Base-by-base conservation (phyloP, 2,113 vertebrate genomes). In the Notarius lentiginosus region DNA sequence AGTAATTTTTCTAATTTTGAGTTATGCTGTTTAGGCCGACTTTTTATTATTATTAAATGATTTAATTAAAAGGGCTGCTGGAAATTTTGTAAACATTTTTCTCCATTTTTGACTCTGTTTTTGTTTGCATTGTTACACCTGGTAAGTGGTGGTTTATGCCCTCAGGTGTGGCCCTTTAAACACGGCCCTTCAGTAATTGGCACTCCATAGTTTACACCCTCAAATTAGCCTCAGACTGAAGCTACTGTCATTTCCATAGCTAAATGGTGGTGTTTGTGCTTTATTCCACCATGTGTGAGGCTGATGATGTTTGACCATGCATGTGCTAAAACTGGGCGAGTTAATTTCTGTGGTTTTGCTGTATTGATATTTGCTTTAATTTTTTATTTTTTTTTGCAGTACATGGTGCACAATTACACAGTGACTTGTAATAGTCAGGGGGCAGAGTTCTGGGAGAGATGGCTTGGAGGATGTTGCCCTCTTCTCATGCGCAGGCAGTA, bases 391-490 rank as follows among this genome's bases (percentile, higher is more conserved):
- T 68, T 22, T 55, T 72, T 83, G 49, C 49, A 75, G 58, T 34
- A 83, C 63, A 79, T 85, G 24, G 75, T 82, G 82, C 65, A 87
- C 80, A 84, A 89, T 34, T 87, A 86, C 47, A 82, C 75, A n/a
- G 75, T 89, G 88, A 90, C 83, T 86, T 84, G 73, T 76, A 85
- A 88, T 56, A 9, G 76, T 47, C 56, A 87, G 30, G 17, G n/a
- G 72, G 9, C 12, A 66, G 9, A 79, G 83, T 79, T 15, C 65
- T 72, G 63, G 75, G 81, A 85, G 27, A 76, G 41, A 80, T 47
- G 56, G 83, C 8, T 55, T 82, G 82, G 49, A 47, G 18, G 53
- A 5, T 49, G n/a, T 77, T 76, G 9, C 22, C 12, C 8, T 34
- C 2, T 2, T 60, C 7, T 60, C 11, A 73, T 63, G 41, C 49